Base-by-base conservation (phyloP, 2,113 vertebrate genomes). In the Camelus bactrianus region DNA sequence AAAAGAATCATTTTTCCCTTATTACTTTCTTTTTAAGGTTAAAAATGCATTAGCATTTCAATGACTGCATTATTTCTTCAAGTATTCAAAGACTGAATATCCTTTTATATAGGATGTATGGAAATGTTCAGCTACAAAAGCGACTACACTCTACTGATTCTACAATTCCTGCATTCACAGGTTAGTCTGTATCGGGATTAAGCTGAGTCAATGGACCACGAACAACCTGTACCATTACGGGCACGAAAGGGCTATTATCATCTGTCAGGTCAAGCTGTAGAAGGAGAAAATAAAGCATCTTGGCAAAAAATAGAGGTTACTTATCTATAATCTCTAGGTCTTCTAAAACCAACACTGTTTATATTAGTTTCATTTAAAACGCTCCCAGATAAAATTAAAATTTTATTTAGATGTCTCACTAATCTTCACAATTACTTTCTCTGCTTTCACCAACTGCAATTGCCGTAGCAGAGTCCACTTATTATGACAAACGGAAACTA, bases 31-130 rank as follows among this genome's bases (percentile, higher is more conserved):
- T 96, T 93, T 50, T 83, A 85, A 89, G 10, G 8, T 80, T 89
- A 96, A 94, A 70, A 70, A 93, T 86, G 5, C 48, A 91, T 96
- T 95, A 95, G 60, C 17, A 91, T 91, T 77, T 93, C 72, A 93
- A 75, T 32, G 20, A 92, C 14, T 69, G 7, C 32, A 85, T 88
- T 75, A 86, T 85, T 92, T 85, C 52, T 42, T 86, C 56, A 86
- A 76, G 5, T 83, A 95, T 32, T 93, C 8, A 82, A 93, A 88
- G 56, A 89, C 14, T 80, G 38, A 90, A 64, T 77, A 72, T 87
- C 17, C 46, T 52, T 86, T 87, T 52, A 19, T 79, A 70, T 7
- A 94, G 73, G 48, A 90, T 5, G 3, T 84, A 89, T 83, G 38
- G 67, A 97, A 92, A 96, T 84, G 28, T 67, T 96, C 54, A 75